Evolutionary conservation across 2,888 invertebrate genomes (phyloP).

Genomic region (Apamea sordens): DNA sequence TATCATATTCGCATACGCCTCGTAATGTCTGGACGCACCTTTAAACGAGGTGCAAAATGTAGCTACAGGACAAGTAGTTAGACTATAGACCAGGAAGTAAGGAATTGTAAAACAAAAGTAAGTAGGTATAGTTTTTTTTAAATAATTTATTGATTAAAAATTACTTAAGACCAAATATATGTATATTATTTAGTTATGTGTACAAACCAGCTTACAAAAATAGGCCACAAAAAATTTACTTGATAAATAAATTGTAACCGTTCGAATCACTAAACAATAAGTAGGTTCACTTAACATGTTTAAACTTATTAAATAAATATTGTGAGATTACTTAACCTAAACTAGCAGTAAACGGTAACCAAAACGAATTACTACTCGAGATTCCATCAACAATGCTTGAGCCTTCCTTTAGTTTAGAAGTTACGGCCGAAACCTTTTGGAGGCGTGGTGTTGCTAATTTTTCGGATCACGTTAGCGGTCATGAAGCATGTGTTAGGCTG

Average conservation of each 20-base stretch:
- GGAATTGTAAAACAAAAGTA: not conserved
- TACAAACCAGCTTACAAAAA: not conserved
- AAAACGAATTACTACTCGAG: conserved; percentile 64
- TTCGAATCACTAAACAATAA: conserved; percentile 8
- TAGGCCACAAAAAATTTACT: not conserved
- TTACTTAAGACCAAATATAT: not conserved
- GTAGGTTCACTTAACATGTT: conserved; percentile 20
- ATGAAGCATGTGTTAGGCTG: conserved; percentile 78
- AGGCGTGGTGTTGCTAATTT: conserved; percentile 68
- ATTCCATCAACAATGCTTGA: conserved; percentile 64
- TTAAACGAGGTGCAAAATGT: too few species aligned
- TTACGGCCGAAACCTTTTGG: conserved; percentile 58
- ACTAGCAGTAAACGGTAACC: conserved; percentile 60
- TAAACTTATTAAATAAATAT: conserved; percentile 38
- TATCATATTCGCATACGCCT: too few species aligned
- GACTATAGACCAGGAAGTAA: not conserved
- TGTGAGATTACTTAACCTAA: conserved; percentile 54
- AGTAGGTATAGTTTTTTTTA: not conserved
- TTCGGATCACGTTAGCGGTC: conserved; percentile 74
- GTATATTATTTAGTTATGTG: not conserved
- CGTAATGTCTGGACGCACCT: too few species aligned
- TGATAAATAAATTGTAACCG: not conserved
- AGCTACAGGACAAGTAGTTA: not conserved
- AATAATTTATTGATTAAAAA: conserved; percentile 23
- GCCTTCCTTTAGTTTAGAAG: conserved; percentile 19